Evolutionary conservation across 2,888 invertebrate genomes (phyloP).

Genomic region (Agrochola lota): DNA sequence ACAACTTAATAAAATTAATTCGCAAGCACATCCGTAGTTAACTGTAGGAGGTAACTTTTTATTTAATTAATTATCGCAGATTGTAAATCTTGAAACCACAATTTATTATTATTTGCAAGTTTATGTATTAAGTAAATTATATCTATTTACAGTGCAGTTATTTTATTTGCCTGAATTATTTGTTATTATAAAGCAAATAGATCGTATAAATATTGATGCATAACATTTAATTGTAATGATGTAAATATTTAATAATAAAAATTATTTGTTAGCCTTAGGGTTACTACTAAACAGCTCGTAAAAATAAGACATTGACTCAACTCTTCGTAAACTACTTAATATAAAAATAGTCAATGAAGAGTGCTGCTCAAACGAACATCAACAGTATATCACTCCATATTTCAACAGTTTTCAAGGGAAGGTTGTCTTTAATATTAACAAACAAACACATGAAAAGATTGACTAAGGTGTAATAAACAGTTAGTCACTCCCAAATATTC

Average conservation of each 20-base stretch:
- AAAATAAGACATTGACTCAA: slow-evolving; percentile 1
- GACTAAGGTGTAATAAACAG: slow-evolving; percentile 65
- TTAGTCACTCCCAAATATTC: slow-evolving; percentile 46
- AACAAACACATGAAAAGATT: slow-evolving; percentile 62
- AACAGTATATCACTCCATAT: slow-evolving; percentile 57
- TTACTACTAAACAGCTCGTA: slow-evolving; percentile 11
- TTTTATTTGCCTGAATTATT: slow-evolving; percentile 26
- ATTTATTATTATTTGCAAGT: not conserved
- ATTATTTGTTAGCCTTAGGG: slow-evolving; percentile 20
- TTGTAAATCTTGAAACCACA: not conserved
- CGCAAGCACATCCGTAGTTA: not conserved
- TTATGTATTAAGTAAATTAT: slow-evolving; percentile 15
- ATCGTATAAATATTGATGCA: slow-evolving; percentile 29
- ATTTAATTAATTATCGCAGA: slow-evolving; percentile 6
- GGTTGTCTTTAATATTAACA: slow-evolving; percentile 72
- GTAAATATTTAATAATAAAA: slow-evolving; percentile 29
- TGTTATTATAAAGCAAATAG: slow-evolving; percentile 18
- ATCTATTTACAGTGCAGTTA: not conserved
- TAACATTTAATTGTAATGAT: slow-evolving; percentile 13
- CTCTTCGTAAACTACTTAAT: slow-evolving; percentile 8
- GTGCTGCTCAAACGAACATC: slow-evolving; percentile 37
- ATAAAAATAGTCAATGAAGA: slow-evolving; percentile 40
- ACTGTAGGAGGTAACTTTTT: not conserved
- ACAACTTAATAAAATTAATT: slow-evolving; percentile 18
- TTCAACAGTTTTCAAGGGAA: slow-evolving; percentile 79